phyloP scores from a whole-genome alignment of 37 sponge, comb jelly and placozoan genomes.

The Axinella damicornis region DNA sequence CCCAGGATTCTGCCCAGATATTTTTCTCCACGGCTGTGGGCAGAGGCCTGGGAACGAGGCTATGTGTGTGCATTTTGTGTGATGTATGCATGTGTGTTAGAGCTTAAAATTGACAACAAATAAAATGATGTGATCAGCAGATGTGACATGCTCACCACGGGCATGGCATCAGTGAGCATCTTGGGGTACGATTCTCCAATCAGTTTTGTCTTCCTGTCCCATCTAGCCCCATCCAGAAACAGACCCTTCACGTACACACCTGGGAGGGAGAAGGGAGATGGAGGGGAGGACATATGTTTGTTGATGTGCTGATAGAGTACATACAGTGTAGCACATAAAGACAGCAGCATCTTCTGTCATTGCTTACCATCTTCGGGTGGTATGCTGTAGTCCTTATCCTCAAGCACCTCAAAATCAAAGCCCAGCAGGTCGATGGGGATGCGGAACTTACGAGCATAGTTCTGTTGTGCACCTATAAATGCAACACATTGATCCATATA shows the following conservation, averaged over 20 bases:
- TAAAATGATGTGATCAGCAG: no score
- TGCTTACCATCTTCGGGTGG: slow-evolving; percentile 96
- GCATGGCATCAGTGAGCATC: slow-evolving; percentile 96
- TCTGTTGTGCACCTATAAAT: slow-evolving; percentile 95
- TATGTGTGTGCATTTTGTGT: no score
- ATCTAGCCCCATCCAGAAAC: slow-evolving; percentile 96
- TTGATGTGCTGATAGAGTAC: no score
- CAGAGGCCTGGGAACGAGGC: no score
- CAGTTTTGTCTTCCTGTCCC: slow-evolving; percentile 91
- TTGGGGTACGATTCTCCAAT: slow-evolving; percentile 97
- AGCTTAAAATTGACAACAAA: no score
- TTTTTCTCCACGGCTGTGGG: no score
- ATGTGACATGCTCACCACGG: slow-evolving; percentile 75
- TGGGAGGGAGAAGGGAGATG: not conserved
- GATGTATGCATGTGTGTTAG: no score
- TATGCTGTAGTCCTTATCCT: slow-evolving; percentile 83
- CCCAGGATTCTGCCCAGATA: no score
- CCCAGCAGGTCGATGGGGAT: slow-evolving; percentile 98
- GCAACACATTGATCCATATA: no score
- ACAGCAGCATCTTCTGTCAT: no score
- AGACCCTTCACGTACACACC: slow-evolving; percentile 96
- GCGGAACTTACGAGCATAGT: slow-evolving; percentile 97
- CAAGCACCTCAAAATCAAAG: slow-evolving; percentile 96
- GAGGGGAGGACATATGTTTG: no score
- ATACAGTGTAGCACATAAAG: no score